These are phyloP conservation scores for Mustela lutreola DNA, from an alignment of 2,113 vertebrate species.

Conservation along the genomic window DNA sequence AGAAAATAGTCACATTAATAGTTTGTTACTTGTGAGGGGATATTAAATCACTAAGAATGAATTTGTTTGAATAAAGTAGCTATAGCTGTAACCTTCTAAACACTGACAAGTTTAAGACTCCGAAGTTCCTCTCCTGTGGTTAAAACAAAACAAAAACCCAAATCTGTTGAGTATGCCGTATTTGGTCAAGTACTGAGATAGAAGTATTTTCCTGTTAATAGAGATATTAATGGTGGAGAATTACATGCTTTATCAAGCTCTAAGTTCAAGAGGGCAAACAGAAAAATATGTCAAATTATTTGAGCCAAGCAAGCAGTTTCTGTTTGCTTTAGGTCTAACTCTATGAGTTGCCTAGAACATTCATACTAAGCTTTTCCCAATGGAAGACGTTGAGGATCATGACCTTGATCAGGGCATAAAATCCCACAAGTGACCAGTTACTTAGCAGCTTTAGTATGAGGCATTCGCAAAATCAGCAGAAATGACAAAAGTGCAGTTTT, in stretches of 20 bases:
- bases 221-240: neutral
- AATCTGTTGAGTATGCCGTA: neutral
- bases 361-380: neutral
- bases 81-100: slow-evolving; percentile 24
- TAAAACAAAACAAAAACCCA: neutral
- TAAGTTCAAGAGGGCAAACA: slow-evolving; percentile 12
- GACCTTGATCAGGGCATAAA: neutral
- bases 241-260: neutral
- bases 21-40: neutral
- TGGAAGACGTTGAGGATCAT: neutral
- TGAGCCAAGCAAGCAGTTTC: neutral
- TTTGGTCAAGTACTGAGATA: neutral
- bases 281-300: slow-evolving; percentile 1
- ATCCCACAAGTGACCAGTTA: neutral
- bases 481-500: neutral
- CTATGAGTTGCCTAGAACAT: neutral
- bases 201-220: neutral
- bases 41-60: slow-evolving; percentile 30
- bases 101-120: neutral
- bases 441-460: neutral
- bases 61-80: slow-evolving; percentile 7
- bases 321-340: neutral
- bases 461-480: neutral
- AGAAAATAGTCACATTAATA: slow-evolving; percentile 11
- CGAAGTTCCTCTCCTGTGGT: neutral